Percentiles rank a stretch among this genome's conserved stretches.
Conservation (phyloP, 1,140 invertebrate species). For the Oncopeltus fasciatus region DNA sequence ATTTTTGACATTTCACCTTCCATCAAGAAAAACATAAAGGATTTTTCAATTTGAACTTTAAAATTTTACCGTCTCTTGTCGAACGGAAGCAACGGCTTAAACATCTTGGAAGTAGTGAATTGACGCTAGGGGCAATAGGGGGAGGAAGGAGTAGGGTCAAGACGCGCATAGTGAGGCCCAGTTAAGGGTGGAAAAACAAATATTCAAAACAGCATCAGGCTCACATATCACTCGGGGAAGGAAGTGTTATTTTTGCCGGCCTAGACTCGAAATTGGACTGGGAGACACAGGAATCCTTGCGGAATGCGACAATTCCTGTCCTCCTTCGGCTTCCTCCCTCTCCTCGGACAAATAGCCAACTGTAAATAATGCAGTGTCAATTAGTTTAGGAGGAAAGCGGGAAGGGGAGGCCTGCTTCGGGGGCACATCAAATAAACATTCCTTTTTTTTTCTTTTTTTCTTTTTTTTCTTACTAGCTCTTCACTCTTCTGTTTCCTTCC, state of each 20-base stretch:
- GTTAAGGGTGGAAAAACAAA: background rate
- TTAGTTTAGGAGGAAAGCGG: background rate
- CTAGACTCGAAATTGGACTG: background rate
- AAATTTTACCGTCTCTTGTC: too few relatives aligned
- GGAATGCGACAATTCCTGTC: background rate
- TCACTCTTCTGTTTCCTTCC: background rate
- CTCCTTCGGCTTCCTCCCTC: background rate
- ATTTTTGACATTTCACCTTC: too few relatives aligned
- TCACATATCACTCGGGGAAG: background rate
- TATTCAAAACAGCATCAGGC: background rate
- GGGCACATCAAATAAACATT: background rate
- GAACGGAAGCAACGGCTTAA: too few relatives aligned
- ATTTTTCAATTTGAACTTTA: too few relatives aligned
- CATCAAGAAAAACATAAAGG: too few relatives aligned
- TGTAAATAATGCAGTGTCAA: background rate
- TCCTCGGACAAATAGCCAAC: background rate
- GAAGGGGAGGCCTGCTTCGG: too few relatives aligned
- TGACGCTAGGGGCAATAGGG: too few relatives aligned
- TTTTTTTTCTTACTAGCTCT: background rate
- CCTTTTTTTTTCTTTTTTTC: too few relatives aligned
- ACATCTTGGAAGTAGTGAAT: too few relatives aligned
- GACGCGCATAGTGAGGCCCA: too few relatives aligned
- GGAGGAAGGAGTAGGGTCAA: too few relatives aligned
- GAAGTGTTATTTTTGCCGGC: background rate
- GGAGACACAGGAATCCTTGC: background rate